phyloP scores from a whole-genome alignment of 2,888 invertebrate genomes.

The Sinodicranocentrus sp. region DNA sequence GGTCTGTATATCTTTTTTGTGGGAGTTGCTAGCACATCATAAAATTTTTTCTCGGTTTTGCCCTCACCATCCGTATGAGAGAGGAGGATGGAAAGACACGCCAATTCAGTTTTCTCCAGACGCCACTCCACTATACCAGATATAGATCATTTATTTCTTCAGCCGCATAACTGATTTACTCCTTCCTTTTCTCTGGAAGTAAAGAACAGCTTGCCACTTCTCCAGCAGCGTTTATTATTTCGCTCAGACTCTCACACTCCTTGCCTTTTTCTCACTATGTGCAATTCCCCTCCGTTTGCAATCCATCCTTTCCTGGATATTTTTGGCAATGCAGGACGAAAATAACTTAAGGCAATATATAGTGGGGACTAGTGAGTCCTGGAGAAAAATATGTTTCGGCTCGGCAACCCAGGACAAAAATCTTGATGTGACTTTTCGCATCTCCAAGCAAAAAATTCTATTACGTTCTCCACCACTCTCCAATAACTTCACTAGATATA shows the following conservation, averaged over 20 bases:
- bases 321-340: neutral
- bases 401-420: constrained; percentile 29
- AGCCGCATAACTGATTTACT: constrained; percentile 52
- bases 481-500: too few species aligned
- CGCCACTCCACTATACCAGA: neutral
- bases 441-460: too few species aligned
- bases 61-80: too few species aligned
- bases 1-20: neutral
- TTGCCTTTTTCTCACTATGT: neutral
- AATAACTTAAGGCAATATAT: neutral
- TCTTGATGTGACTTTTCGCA: neutral
- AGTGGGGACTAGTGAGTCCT: neutral
- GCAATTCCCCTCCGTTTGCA: neutral
- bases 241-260: neutral
- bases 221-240: too few species aligned
- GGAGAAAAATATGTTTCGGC: constrained; percentile 9
- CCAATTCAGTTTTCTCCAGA: neutral
- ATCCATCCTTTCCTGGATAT: neutral
- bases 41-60: too few species aligned
- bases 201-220: too few species aligned
- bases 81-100: neutral
- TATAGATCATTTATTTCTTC: constrained; percentile 52
- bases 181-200: constrained; percentile 29
- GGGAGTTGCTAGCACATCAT: neutral
- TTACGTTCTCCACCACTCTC: too few species aligned